Evolutionary conservation across 1,140 invertebrate genomes (phyloP).

Genomic region (Drosophila virilis): DNA sequence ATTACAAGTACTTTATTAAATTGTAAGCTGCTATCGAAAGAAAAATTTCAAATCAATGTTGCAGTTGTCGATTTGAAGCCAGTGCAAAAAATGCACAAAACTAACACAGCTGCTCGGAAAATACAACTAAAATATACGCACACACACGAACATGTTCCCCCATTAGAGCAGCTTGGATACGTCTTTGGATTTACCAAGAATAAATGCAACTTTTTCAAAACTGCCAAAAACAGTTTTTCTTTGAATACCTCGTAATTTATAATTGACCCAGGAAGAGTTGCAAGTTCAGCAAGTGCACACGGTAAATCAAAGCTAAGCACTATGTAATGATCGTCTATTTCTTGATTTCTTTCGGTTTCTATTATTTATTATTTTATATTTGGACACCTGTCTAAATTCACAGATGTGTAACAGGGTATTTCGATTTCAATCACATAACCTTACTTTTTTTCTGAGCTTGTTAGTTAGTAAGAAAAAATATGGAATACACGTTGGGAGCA

Average conservation of each 20-base stretch:
- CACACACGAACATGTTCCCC: not conserved
- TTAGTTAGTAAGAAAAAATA: slow-evolving; percentile 14
- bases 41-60: slow-evolving; percentile 33
- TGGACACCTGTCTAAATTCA: too few species aligned
- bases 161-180: slow-evolving; percentile 3
- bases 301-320: too few species aligned
- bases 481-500: not conserved
- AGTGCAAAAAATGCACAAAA: slow-evolving; percentile 7
- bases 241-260: not conserved
- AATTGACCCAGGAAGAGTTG: too few species aligned
- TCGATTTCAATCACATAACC: not conserved
- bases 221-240: slow-evolving; percentile 18
- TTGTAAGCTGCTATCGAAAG: not conserved
- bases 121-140: slow-evolving; percentile 1
- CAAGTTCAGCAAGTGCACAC: not conserved
- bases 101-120: slow-evolving; percentile 10
- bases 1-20: slow-evolving; percentile 21
- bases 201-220: slow-evolving; percentile 26
- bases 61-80: slow-evolving; percentile 26
- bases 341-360: too few species aligned
- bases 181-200: slow-evolving; percentile 17
- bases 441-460: slow-evolving; percentile 14
- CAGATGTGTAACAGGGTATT: not conserved
- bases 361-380: too few species aligned
- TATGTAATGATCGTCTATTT: too few species aligned